A percentile compares a stretch with the other conserved stretches of the same genome.
phyloP scores from a whole-genome alignment of 2,797 vertebrate genomes.

The Anguilla pacifica region DNA sequence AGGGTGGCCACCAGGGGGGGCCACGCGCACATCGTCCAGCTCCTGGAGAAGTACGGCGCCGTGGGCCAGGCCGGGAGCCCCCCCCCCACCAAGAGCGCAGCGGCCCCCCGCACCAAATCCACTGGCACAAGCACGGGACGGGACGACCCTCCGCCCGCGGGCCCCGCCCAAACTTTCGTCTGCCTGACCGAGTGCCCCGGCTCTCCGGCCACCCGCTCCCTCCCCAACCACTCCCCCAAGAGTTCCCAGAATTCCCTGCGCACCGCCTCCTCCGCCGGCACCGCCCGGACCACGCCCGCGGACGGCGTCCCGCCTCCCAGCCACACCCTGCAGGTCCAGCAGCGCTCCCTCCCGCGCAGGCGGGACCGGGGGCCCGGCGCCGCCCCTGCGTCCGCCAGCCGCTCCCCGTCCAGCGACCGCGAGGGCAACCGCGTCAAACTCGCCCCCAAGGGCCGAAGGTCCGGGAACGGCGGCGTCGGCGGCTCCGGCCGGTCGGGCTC shows the following conservation, averaged over 20 bases:
- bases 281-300: constrained; percentile 94
- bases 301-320: constrained; percentile 93
- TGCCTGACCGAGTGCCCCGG: constrained; percentile 95
- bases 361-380: constrained; percentile 92
- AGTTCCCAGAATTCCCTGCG: constrained; percentile 96
- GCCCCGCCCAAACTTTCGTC: constrained; percentile 90
- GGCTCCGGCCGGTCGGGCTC: constrained; percentile 69
- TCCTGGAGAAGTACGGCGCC: constrained; percentile 93
- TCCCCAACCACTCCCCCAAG: constrained; percentile 95
- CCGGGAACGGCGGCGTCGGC: constrained; percentile 78
- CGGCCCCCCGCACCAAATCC: too few species aligned
- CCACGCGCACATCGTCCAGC: constrained; percentile 89
- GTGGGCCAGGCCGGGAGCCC: constrained; percentile 85
- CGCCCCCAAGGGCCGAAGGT: constrained; percentile 85
- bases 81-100: constrained; percentile 89
- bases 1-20: constrained; percentile 95
- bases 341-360: constrained; percentile 94
- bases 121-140: too few species aligned
- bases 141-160: constrained; percentile 85
- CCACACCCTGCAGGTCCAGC: constrained; percentile 95
- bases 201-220: constrained; percentile 90
- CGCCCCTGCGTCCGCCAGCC: constrained; percentile 80
- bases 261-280: constrained; percentile 94
- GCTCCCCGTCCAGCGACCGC: constrained; percentile 73
- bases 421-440: constrained; percentile 95